These are phyloP conservation scores for Ennomos quercinarius DNA, from an alignment of 2,888 invertebrate genomes.

Conservation along the genomic window DNA sequence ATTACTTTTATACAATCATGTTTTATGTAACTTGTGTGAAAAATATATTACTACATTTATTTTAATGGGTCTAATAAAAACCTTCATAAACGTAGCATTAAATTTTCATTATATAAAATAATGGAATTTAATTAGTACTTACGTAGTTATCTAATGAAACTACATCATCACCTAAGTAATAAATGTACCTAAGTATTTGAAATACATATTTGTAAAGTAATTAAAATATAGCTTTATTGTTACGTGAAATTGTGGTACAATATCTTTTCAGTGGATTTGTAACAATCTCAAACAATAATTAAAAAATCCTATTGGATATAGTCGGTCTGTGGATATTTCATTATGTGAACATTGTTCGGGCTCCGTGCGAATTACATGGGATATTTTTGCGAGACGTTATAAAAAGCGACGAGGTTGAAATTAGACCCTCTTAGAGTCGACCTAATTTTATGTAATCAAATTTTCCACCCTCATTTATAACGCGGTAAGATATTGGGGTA, in stretches of 20 bases:
- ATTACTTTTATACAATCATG: too few relatives aligned
- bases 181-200: too few relatives aligned
- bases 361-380: conserved; percentile 59
- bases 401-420: conserved; percentile 66
- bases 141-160: too few relatives aligned
- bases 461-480: conserved; percentile 62
- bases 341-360: conserved; percentile 62
- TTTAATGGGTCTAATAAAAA: too few relatives aligned
- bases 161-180: too few relatives aligned
- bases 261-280: conserved; percentile 2
- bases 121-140: too few relatives aligned
- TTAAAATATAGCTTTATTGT: too few relatives aligned
- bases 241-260: background rate
- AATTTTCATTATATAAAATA: too few relatives aligned
- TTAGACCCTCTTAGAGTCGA: conserved; percentile 62
- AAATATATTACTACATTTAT: too few relatives aligned
- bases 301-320: conserved; percentile 47
- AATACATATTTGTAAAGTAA: too few relatives aligned
- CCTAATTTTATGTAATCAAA: conserved; percentile 70
- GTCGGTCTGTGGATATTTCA: conserved; percentile 68
- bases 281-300: conserved; percentile 41
- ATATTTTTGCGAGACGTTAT: conserved; percentile 64
- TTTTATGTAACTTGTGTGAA: too few relatives aligned
- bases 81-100: too few relatives aligned
- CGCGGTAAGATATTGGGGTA: conserved; percentile 46